Percentiles rank a stretch among this genome's conserved stretches.
Conservation (phyloP, 30 jellyfish, hydroid and myxozoan species). For the Rhopilema esculentum region DNA sequence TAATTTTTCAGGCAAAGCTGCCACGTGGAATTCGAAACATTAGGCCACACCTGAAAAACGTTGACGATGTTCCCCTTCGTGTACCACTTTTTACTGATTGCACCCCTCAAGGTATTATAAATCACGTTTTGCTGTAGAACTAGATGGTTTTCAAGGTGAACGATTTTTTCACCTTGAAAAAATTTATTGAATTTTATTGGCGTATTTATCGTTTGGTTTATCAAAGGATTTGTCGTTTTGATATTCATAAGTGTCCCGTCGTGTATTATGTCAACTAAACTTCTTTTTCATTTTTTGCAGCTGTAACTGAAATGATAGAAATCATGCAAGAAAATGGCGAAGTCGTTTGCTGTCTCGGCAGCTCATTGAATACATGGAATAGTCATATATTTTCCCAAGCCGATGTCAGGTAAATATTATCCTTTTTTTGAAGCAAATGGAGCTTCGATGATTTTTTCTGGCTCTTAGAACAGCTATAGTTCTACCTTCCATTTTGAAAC, state of each 20-base stretch:
- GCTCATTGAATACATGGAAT: constrained; percentile 84
- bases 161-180: too few species aligned
- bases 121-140: too few species aligned
- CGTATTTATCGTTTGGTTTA: too few species aligned
- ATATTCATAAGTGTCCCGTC: too few species aligned
- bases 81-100: constrained; percentile 97
- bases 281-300: constrained; percentile 65
- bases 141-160: too few species aligned
- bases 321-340: constrained; percentile 98
- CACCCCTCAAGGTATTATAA: constrained; percentile 86
- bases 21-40: constrained; percentile 93
- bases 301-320: constrained; percentile 85
- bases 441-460: background rate
- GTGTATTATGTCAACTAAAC: too few species aligned
- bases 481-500: too few species aligned
- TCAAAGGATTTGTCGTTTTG: too few species aligned
- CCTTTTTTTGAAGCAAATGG: background rate
- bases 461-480: too few species aligned
- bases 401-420: constrained; percentile 84
- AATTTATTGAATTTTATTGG: too few species aligned
- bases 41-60: constrained; percentile 87
- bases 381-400: constrained; percentile 81
- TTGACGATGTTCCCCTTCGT: constrained; percentile 92
- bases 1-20: constrained; percentile 76
- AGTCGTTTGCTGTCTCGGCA: constrained; percentile 95